Evolutionary conservation across 2,797 vertebrate genomes (phyloP), one percentile per base, ranked within the genome.

Genomic region (Hydrolagus colliei): DNA sequence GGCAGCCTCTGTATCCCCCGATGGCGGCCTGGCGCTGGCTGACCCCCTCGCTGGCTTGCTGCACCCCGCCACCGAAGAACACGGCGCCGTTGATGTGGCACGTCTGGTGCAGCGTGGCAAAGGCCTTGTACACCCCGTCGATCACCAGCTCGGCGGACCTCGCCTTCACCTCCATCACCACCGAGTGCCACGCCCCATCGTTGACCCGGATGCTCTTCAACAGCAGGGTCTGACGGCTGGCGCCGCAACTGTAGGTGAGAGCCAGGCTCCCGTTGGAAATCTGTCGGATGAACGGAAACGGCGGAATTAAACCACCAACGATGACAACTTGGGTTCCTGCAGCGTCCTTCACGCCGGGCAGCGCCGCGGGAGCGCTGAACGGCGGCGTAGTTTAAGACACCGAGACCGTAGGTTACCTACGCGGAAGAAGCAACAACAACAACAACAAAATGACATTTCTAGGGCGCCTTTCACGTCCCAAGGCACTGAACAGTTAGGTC

Each of bases 81-180:
- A 99, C 86, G 0, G 93, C 91, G 3, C 92, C 92, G 0, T 91
- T 91, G 59, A 92, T 89, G 62, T 67, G 87, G 41, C 97, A 97
- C 1, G 93, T 91, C 8, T 90, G 90, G 0, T 92, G 88, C 85
- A 96, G 90, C 16, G 87, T 32, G 1, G 90, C 86, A 20, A 92
- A 91, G 10, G 89, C 6, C 0, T 94, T 91, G 41, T 91, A 91
- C 4, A 87, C 85, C 41, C 87, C 87, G 52, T 98, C 96, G 1
- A 97, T 85, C 62, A 92, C 92, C 87, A 99, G 92, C 41, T 73
- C 93, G 86, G 96, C 71, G 0, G 88, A 87, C 0, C 90, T 77
- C 72, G 92, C 90, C 77, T 91, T 96, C 90, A 96, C 93, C 89
- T 97, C 96, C 90, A 99, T 89, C 85, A 93, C 91, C 86, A 97